These are phyloP conservation scores for Drepana arcuata DNA, from an alignment of 1,140 invertebrate genomes.

Conservation along the genomic window DNA sequence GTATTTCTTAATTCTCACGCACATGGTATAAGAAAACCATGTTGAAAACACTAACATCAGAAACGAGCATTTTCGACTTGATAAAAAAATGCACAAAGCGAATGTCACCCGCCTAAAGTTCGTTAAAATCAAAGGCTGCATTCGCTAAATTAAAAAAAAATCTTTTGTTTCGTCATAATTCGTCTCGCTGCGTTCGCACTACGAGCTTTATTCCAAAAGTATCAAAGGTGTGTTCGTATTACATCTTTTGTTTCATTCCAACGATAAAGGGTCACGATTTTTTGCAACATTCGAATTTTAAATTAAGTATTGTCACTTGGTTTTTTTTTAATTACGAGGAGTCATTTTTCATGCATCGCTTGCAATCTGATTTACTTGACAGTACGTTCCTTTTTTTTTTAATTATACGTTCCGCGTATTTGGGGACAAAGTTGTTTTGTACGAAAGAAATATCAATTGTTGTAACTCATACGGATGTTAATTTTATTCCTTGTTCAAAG, in stretches of 20 bases:
- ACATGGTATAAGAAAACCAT: too few species aligned
- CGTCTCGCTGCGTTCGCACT: slow-evolving; percentile 37
- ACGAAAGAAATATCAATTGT: too few species aligned
- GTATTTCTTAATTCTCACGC: too few species aligned
- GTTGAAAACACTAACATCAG: slow-evolving; percentile 52
- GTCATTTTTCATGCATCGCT: slow-evolving; percentile 71
- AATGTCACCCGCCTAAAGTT: too few species aligned
- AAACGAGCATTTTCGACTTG: slow-evolving; percentile 13
- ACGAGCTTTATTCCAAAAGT: slow-evolving; percentile 55
- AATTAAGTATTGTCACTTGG: slow-evolving; percentile 43
- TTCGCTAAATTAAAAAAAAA: slow-evolving; percentile 26
- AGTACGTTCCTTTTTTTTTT: slow-evolving; percentile 39
- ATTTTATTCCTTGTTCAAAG: too few species aligned
- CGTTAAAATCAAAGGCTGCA: too few species aligned
- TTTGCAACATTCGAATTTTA: slow-evolving; percentile 46
- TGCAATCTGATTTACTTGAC: slow-evolving; percentile 64
- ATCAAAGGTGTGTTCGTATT: slow-evolving; percentile 60
- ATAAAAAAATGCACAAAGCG: too few species aligned
- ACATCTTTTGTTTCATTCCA: slow-evolving; percentile 53
- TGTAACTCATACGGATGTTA: too few species aligned
- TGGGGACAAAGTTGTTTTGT: too few species aligned
- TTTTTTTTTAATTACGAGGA: slow-evolving; percentile 66
- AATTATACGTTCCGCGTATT: too few species aligned
- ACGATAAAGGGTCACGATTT: slow-evolving; percentile 16
- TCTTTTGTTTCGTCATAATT: slow-evolving; percentile 30